Percentiles rank a stretch among this genome's conserved stretches.
These are phyloP conservation scores for Lithophane leautieri DNA, from an alignment of 2,888 invertebrate genomes.

Conservation along the genomic window DNA sequence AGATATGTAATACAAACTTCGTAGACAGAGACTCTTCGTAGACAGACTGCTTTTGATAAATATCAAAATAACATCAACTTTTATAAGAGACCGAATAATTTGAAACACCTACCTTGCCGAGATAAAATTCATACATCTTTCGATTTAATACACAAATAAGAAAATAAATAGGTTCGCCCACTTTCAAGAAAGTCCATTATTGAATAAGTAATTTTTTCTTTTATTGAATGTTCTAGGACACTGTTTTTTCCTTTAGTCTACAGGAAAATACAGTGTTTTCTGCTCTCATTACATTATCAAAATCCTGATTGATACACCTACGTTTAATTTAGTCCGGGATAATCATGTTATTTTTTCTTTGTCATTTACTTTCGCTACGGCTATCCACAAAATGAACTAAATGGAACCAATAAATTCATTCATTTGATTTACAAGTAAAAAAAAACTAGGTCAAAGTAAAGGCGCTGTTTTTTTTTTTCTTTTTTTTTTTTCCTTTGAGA, in stretches of 20 bases:
- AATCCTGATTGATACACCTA: conserved; percentile 14
- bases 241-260: too few relatives aligned
- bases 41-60: conserved; percentile 16
- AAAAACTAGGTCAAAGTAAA: conserved; percentile 29
- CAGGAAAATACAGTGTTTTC: not conserved
- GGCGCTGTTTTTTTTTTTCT: not conserved
- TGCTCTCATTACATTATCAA: not conserved
- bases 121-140: conserved; percentile 7
- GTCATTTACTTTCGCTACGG: not conserved
- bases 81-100: conserved; percentile 15
- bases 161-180: conserved; percentile 9
- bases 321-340: not conserved
- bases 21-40: conserved; percentile 11
- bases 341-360: not conserved
- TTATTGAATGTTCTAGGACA: not conserved
- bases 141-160: conserved; percentile 6
- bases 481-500: conserved; percentile 9
- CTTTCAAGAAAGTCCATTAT: conserved; percentile 6
- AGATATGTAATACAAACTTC: conserved; percentile 1
- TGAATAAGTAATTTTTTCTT: conserved; percentile 9
- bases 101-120: conserved; percentile 23
- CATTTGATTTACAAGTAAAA: conserved; percentile 23
- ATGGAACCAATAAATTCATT: conserved; percentile 24
- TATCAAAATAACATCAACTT: conserved; percentile 31
- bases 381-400: not conserved